Evolutionary conservation across 1,140 invertebrate genomes (phyloP).

Genomic region (Varroa destructor): DNA sequence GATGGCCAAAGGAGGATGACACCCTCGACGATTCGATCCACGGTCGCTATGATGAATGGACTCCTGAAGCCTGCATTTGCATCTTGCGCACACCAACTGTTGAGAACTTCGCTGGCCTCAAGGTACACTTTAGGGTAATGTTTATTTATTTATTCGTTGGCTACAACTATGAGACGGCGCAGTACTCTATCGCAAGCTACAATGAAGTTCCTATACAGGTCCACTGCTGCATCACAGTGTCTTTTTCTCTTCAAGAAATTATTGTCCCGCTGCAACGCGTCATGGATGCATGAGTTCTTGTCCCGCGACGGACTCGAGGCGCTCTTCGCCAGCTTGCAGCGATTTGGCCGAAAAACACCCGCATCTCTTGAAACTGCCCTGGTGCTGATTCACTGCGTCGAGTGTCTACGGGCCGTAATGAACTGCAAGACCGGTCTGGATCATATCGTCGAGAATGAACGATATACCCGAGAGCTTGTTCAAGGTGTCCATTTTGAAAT

Average conservation of each 20-base stretch:
- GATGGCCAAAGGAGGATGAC: too few relatives aligned
- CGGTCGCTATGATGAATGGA: constrained; percentile 36
- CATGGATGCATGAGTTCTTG: constrained; percentile 46
- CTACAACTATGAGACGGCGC: too few relatives aligned
- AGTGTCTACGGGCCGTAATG: constrained; percentile 44
- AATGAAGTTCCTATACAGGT: too few relatives aligned
- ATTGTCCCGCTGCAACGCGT: constrained; percentile 34
- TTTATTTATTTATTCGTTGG: too few relatives aligned
- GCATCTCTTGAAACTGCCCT: constrained; percentile 32
- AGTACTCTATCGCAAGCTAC: too few relatives aligned
- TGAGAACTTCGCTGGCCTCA: constrained; percentile 41
- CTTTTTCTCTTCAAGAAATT: constrained; percentile 29
- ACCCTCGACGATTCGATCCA: too few relatives aligned
- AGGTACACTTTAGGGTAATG: neutral
- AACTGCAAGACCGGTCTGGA: constrained; percentile 76
- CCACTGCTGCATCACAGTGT: too few relatives aligned
- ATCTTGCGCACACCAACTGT: constrained; percentile 41
- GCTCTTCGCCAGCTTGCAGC: constrained; percentile 43
- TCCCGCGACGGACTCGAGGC: constrained; percentile 42
- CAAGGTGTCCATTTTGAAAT: constrained; percentile 47
- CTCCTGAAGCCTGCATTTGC: constrained; percentile 42
- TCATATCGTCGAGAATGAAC: constrained; percentile 80
- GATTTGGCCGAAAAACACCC: constrained; percentile 36
- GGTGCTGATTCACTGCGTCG: constrained; percentile 32
- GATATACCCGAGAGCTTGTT: constrained; percentile 77